Evolutionary conservation across 2,113 vertebrate genomes (phyloP).

Genomic region (Pitta sordida): DNA sequence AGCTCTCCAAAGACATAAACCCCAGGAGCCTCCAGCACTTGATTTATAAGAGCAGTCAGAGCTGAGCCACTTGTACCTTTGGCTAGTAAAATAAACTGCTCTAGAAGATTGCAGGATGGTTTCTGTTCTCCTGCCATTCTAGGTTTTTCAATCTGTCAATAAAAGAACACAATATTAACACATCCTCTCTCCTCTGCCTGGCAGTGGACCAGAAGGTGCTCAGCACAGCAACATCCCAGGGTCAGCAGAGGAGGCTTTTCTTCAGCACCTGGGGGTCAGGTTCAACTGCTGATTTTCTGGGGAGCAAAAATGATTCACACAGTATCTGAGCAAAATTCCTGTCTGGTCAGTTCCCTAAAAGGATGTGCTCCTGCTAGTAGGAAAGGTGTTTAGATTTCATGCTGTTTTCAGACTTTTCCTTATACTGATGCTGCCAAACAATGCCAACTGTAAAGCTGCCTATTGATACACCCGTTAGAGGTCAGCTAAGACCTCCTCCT

Average conservation of each 20-base stretch:
- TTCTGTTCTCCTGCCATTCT: constrained; percentile 87
- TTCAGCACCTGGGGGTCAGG: neutral
- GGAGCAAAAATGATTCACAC: neutral
- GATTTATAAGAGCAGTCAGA: constrained; percentile 80
- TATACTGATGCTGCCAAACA: neutral
- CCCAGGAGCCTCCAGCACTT: constrained; percentile 83
- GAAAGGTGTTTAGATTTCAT: neutral
- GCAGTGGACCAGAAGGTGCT: neutral
- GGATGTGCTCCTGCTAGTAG: neutral
- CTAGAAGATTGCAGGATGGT: constrained; percentile 75
- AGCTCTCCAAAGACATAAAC: constrained; percentile 85
- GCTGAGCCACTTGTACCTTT: constrained; percentile 80
- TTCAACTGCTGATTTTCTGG: neutral
- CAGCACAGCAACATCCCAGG: neutral
- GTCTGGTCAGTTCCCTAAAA: neutral
- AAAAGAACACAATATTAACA: constrained; percentile 20
- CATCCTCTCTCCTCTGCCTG: neutral
- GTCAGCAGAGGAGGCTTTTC: neutral
- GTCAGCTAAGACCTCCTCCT: neutral
- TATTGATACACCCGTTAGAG: neutral
- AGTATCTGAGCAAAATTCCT: neutral
- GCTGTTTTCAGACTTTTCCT: neutral
- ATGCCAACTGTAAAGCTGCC: neutral
- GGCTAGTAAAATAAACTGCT: constrained; percentile 84
- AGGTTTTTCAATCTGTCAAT: constrained; percentile 67